Evolutionary conservation across 2,113 vertebrate species (phyloP).

Genomic region (Jacana jacana): DNA sequence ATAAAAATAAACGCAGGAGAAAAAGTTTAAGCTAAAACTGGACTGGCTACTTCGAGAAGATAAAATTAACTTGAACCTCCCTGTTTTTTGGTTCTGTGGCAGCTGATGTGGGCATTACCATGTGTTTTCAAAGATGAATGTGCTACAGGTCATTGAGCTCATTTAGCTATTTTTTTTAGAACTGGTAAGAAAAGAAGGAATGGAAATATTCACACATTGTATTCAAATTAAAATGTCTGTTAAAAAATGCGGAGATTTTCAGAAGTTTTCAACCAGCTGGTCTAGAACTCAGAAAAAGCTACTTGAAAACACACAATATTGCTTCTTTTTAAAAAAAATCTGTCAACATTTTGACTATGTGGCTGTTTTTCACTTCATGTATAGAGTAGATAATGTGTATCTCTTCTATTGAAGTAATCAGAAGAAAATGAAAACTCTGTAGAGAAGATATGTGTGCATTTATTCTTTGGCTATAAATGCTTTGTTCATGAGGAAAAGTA

Average conservation of each 20-base stretch:
- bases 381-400: background rate
- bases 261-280: constrained; percentile 7
- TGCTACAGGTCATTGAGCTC: background rate
- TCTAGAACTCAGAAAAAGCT: background rate
- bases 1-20: constrained; percentile 1
- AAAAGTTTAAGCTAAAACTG: constrained; percentile 12
- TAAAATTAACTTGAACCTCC: background rate
- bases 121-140: background rate
- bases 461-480: background rate
- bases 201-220: background rate
- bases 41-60: background rate
- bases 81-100: background rate
- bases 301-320: background rate
- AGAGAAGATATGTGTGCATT: background rate
- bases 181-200: background rate
- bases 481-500: background rate
- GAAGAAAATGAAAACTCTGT: background rate
- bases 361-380: background rate
- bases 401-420: background rate
- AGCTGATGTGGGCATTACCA: background rate
- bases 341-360: background rate
- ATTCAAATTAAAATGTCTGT: constrained; percentile 27
- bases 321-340: background rate
- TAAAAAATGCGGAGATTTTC: background rate
- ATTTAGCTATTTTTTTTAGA: background rate